Evolutionary conservation across 2,888 invertebrate genomes (phyloP).

Genomic region (Aproaerema taeniolella): DNA sequence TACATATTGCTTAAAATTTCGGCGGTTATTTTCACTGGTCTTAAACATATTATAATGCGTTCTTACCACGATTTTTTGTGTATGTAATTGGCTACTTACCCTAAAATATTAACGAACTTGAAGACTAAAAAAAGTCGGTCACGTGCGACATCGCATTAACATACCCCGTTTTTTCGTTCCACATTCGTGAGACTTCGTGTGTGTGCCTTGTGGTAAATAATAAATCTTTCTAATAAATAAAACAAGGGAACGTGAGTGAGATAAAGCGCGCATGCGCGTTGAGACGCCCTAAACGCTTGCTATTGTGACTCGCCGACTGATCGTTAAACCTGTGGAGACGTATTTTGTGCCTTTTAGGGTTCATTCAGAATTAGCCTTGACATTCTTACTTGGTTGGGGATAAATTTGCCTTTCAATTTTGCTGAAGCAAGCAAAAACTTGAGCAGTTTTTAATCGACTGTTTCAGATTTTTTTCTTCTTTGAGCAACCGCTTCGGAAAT

Average conservation of each 20-base stretch:
- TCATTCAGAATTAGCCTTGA: constrained; percentile 29
- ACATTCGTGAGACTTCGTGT: constrained; percentile 74
- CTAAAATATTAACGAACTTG: not conserved
- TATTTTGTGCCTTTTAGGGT: constrained; percentile 60
- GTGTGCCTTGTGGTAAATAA: constrained; percentile 46
- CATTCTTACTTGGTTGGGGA: too few species aligned
- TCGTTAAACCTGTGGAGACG: constrained; percentile 66
- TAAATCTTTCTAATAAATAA: constrained; percentile 75
- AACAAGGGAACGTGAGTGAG: constrained; percentile 74
- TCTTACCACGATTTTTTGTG: too few species aligned
- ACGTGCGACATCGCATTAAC: constrained; percentile 68
- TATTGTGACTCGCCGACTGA: constrained; percentile 61
- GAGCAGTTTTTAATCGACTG: too few species aligned
- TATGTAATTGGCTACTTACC: too few species aligned
- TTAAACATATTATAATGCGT: too few species aligned
- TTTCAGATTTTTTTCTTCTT: too few species aligned
- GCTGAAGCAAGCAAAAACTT: too few species aligned
- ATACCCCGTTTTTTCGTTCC: constrained; percentile 67
- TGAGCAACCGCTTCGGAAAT: too few species aligned
- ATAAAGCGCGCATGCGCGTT: constrained; percentile 69
- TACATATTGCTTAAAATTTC: too few species aligned
- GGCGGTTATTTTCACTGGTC: too few species aligned
- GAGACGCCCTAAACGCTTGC: constrained; percentile 63
- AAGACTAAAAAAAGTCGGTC: constrained; percentile 31
- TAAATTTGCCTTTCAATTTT: too few species aligned